Percentiles rank a stretch among this genome's conserved stretches.
phyloP scores from a whole-genome alignment of 2,113 vertebrate genomes.

The Pungitius pungitius region DNA sequence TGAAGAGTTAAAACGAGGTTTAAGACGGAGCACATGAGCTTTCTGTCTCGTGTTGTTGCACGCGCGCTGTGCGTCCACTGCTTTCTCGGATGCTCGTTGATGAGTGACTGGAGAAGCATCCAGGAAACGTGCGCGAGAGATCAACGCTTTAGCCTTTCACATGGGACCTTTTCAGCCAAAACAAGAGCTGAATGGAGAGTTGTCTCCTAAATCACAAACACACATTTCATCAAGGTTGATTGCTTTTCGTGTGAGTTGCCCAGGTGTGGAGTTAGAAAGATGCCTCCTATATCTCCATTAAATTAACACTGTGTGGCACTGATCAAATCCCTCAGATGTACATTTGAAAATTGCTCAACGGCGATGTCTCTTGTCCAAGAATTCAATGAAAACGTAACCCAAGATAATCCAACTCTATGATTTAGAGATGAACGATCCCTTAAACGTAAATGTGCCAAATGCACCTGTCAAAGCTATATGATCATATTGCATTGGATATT shows the following conservation, averaged over 20 bases:
- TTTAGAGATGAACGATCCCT: neutral
- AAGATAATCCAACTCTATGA: neutral
- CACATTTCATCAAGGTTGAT: neutral
- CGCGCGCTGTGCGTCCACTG: neutral
- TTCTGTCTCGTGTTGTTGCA: neutral
- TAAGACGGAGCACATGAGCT: neutral
- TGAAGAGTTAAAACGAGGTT: slow-evolving; percentile 18
- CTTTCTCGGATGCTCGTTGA: neutral
- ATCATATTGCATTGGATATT: neutral
- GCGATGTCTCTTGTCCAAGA: neutral
- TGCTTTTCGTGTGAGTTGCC: neutral
- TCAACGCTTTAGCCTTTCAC: neutral
- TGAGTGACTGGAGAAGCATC: neutral
- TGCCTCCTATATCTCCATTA: neutral
- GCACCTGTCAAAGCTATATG: neutral
- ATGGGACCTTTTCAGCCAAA: neutral
- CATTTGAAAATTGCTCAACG: neutral
- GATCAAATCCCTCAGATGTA: neutral
- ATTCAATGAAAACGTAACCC: neutral
- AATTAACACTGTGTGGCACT: neutral
- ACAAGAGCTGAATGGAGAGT: neutral
- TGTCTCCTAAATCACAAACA: neutral
- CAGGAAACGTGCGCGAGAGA: neutral
- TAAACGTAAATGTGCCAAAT: neutral
- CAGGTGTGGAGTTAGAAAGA: neutral